These are phyloP conservation scores for Tortrix viridana DNA, from an alignment of 2,888 invertebrate genomes.

Conservation along the genomic window DNA sequence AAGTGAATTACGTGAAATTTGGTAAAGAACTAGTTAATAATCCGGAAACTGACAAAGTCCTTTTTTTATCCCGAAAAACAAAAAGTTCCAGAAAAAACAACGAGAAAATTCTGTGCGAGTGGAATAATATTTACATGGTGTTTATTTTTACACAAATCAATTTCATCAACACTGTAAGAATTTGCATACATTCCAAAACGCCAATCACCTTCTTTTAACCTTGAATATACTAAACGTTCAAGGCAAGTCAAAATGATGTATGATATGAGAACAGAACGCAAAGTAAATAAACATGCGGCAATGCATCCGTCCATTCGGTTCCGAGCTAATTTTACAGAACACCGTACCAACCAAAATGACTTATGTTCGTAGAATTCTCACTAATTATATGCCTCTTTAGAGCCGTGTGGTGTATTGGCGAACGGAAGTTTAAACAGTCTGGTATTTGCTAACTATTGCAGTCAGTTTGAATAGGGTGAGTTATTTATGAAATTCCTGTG, in stretches of 20 bases:
- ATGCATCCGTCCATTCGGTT: constrained; percentile 32
- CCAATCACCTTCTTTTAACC: too few species aligned
- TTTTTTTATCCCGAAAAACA: too few species aligned
- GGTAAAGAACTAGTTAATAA: too few species aligned
- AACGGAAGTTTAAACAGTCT: constrained; percentile 23
- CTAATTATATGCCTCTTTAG: neutral
- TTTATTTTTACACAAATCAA: too few species aligned
- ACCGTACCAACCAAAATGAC: neutral
- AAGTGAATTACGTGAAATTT: too few species aligned
- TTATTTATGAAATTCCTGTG: constrained; percentile 6
- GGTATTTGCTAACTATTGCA: constrained; percentile 21
- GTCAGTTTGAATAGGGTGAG: constrained; percentile 7
- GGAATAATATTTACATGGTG: too few species aligned
- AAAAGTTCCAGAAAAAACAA: too few species aligned
- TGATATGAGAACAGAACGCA: constrained; percentile 26
- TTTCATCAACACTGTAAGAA: too few species aligned
- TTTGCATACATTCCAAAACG: too few species aligned
- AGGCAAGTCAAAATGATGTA: constrained; percentile 12
- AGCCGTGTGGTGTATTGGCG: neutral
- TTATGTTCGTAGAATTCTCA: neutral
- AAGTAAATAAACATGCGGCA: constrained; percentile 37
- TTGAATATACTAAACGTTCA: constrained; percentile 4
- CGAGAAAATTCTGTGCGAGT: too few species aligned
- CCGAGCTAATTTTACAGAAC: constrained; percentile 27
- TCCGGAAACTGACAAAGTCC: too few species aligned